A percentile compares a stretch with the other conserved stretches of the same genome.
Conservation (phyloP, 2,113 vertebrate species). For the Hystrix brachyura region DNA sequence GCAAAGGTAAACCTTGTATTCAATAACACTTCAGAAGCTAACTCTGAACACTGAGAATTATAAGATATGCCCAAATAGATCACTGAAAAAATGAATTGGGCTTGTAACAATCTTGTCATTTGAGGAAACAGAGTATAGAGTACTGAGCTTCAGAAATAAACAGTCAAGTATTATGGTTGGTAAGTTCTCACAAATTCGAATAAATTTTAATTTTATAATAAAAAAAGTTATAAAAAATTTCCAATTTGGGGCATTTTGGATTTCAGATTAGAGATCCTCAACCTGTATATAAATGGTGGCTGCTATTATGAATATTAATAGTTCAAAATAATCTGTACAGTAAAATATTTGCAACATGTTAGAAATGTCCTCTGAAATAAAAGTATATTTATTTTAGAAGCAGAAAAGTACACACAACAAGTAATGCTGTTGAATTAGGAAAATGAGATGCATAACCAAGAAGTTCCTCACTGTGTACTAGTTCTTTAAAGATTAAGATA, state of each 20-base stretch:
- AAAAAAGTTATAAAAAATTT: not conserved
- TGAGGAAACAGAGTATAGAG: not conserved
- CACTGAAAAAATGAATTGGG: not conserved
- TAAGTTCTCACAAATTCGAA: no score
- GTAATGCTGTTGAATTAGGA: not conserved
- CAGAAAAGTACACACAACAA: not conserved
- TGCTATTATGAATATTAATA: not conserved
- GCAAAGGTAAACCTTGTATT: not conserved
- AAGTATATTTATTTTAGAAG: not conserved
- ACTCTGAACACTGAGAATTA: slow-evolving; percentile 9
- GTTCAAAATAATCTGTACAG: not conserved
- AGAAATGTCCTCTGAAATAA: slow-evolving; percentile 47
- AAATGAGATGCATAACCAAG: not conserved
- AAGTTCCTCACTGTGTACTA: not conserved
- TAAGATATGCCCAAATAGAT: not conserved
- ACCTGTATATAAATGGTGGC: not conserved
- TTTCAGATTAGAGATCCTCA: not conserved
- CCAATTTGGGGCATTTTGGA: not conserved
- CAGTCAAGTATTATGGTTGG: not conserved
- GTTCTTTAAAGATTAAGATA: not conserved
- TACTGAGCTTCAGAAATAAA: not conserved
- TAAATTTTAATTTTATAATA: no score
- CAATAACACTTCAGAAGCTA: not conserved
- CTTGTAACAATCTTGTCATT: not conserved
- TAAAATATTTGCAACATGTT: not conserved